Conservation (phyloP, 1,140 invertebrate genomes). For the Diachasmimorpha longicaudata region DNA sequence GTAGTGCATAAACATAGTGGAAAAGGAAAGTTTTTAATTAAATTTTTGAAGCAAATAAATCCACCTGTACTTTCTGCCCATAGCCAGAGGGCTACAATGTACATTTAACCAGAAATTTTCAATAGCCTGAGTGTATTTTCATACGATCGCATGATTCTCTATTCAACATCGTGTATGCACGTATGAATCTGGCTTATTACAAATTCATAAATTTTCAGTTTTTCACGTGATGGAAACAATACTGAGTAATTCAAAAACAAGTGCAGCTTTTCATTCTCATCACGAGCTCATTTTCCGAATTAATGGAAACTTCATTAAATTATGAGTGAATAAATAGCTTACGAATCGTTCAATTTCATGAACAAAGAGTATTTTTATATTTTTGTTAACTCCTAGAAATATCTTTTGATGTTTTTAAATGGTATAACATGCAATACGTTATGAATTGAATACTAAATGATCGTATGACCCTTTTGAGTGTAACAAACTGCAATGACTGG, state of each 20-base stretch:
- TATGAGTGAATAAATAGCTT: too few relatives aligned
- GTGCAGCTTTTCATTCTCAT: not conserved
- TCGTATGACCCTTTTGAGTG: too few relatives aligned
- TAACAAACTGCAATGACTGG: too few relatives aligned
- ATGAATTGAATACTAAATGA: too few relatives aligned
- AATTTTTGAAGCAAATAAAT: not conserved
- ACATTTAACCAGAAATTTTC: not conserved
- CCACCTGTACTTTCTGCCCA: not conserved
- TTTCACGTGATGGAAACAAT: not conserved
- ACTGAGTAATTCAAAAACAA: not conserved
- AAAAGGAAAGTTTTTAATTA: not conserved
- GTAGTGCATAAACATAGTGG: not conserved
- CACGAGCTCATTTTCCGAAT: not conserved
- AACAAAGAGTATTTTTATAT: too few relatives aligned
- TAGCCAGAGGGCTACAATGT: not conserved
- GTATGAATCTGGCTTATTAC: not conserved
- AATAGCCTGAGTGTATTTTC: not conserved
- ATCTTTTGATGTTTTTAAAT: too few relatives aligned
- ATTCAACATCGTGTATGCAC: not conserved
- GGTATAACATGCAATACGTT: too few relatives aligned
- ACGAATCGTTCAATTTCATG: too few relatives aligned
- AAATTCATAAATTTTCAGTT: not conserved
- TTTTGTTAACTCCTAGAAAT: too few relatives aligned
- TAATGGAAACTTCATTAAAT: not conserved
- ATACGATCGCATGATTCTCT: not conserved